Evolutionary conservation across 2,888 invertebrate genomes (phyloP), one percentile per base, ranked within the genome.

Genomic region (Argyra leucocephala): DNA sequence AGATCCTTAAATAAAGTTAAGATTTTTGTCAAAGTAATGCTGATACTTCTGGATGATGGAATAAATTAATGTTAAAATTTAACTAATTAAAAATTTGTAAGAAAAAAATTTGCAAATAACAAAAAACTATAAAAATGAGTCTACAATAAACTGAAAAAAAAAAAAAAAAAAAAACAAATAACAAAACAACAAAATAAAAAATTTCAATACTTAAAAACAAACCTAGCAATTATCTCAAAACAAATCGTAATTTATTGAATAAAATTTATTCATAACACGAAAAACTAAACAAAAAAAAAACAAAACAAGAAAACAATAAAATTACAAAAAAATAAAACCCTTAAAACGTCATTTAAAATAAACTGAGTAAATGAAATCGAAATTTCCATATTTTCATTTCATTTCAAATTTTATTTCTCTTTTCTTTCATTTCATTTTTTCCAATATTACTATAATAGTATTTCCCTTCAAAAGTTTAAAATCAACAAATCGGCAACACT

Each of bases 11-110:
- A 5, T 15, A 15, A 48, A 18, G 48, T 48, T 48, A 48, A 48
- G 48, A 48, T 48, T 48, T 48, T n/a, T 18, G 15, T 15, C 12
- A 48, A 5, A 48, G 48, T 15, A 37, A 31, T 6, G 12, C 31
- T 31, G 4, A 12, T 31, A 31, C 31, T 31, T 31, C 31, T 31
- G 12, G 12, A 31, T 31, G 9, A 10, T 48, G n/a, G 48, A 48
- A 48, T 48, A 48, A 48, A 48, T 48, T 48, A 48, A 48, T 48
- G 48, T 48, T 48, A 48, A 48, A 48, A 48, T 48, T 48, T 48
- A 48, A 48, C 48, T 48, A 48, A 48, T 48, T 48, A 48, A 48
- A 48, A 48, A 48, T 48, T 48, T 48, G 48, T 48, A 48, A 9
- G 48, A 48, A 48, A 48, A 31, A 31, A 3, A 31, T 10, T 1